Evolutionary conservation across 2,113 vertebrate genomes (phyloP), one percentile per base, ranked within the genome.

Genomic region (Gnathonemus echidnorhynchus): DNA sequence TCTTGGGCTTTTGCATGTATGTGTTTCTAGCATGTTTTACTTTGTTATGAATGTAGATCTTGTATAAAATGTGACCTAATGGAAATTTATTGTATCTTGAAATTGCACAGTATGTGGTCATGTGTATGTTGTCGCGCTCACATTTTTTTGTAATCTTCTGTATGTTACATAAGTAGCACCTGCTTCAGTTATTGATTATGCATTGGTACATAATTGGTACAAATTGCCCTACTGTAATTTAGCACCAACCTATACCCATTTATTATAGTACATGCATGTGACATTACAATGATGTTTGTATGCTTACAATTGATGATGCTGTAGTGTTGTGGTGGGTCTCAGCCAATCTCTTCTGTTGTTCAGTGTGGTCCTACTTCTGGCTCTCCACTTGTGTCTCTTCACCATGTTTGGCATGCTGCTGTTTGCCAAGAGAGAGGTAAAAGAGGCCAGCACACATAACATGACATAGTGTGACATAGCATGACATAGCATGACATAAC

Each of bases 321-420:
- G 21, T 1, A n/a, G 3, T 24, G 7, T 85, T 39, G 39, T 27
- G 2, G 1, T 87, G 86, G 17, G 31, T 53, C 6, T 9, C 58
- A 70, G 21, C 3, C 45, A 49, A 42, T 62, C 45, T 88, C 62
- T 88, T 27, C 6, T n/a, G 39, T 17, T 50, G 45, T 49, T 49
- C 46, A 88, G 42, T 77, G 88, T 74, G 45, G 17, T 97, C 91
- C 95, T 99, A 45, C 95, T 99, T 0, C 94, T 99, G 92, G 95
- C 95, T 0, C 92, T 99, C 21, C 98, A 99, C 90, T 96, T 99
- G 90, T 97, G 96, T 46, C 94, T 99, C 86, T 99, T 99, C 91
- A 98, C 98, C 11, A 97, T 98, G 97, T 95, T 98, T 3, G 98
- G 97, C 56, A 98, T 99, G 98, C 92, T 99, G 94, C 95, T 99